Percentiles rank a stretch among this genome's conserved stretches.
Conservation (phyloP, 2,113 vertebrate genomes). For the Cryptomyrus ogoouensis region DNA sequence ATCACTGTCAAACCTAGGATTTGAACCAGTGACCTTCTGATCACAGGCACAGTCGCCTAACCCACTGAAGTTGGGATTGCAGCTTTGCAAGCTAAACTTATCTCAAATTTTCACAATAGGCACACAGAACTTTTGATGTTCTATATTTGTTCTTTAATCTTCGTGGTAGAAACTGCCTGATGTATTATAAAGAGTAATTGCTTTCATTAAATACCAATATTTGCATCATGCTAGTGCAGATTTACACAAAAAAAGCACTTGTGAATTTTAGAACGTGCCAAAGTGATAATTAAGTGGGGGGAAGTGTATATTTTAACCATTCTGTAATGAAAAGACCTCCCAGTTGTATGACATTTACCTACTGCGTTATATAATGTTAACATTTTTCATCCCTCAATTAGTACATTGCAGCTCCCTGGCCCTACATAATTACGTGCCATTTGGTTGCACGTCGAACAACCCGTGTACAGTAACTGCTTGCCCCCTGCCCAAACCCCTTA, state of each 20-base stretch:
- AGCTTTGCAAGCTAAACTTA: not conserved
- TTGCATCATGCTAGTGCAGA: not conserved
- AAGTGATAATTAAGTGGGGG: not conserved
- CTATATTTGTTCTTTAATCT: not conserved
- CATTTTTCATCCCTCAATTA: not conserved
- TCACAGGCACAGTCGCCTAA: not conserved
- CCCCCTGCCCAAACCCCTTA: not conserved
- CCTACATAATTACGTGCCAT: not conserved
- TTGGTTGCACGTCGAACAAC: not conserved
- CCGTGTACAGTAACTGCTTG: not conserved
- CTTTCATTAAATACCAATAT: not conserved
- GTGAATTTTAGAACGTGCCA: not conserved
- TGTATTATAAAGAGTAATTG: not conserved
- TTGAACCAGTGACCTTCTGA: not conserved
- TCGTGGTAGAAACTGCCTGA: not conserved
- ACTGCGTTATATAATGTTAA: not conserved
- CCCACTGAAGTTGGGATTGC: not conserved
- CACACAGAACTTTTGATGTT: not conserved
- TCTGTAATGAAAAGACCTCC: not conserved
- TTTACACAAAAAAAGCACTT: not conserved
- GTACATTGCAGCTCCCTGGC: not conserved
- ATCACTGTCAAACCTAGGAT: not conserved
- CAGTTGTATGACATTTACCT: not conserved
- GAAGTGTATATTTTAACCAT: not conserved
- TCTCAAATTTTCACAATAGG: not conserved